Conservation (phyloP, 2,797 vertebrate species). For the Ispidina lecontei region DNA sequence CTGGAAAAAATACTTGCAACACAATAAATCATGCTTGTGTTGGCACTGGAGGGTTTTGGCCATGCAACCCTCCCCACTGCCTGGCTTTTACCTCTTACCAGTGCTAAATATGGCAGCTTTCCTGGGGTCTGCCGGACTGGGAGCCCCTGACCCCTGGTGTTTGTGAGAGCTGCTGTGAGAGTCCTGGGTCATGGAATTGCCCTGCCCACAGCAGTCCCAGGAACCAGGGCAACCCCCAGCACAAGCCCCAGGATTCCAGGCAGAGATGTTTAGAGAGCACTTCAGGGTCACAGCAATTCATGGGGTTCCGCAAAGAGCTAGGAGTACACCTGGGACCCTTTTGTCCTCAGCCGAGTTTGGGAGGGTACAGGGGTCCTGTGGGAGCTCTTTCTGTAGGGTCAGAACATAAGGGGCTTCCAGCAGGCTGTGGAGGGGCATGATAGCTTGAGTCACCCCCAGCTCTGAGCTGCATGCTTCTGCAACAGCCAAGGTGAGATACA, state of each 20-base stretch:
- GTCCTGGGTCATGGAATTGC: neutral
- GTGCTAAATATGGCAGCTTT: neutral
- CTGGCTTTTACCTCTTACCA: neutral
- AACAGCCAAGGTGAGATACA: neutral
- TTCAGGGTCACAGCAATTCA: neutral
- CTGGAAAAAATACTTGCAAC: neutral
- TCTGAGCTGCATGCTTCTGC: neutral
- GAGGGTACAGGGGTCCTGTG: rapidly evolving
- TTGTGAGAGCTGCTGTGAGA: neutral
- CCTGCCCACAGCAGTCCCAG: neutral
- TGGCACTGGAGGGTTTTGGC: neutral
- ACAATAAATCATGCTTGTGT: neutral
- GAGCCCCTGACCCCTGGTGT: neutral
- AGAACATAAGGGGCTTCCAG: neutral
- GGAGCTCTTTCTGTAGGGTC: neutral
- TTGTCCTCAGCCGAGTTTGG: neutral
- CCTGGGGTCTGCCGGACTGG: neutral
- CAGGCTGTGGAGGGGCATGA: neutral
- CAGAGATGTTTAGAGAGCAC: neutral
- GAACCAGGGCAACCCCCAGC: neutral
- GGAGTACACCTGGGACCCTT: neutral
- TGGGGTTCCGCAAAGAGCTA: neutral
- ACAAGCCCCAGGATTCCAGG: neutral
- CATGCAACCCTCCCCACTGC: rapidly evolving
- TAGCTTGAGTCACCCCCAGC: neutral